Evolutionary conservation across 2,797 vertebrate genomes (phyloP), one percentile per base, ranked within the genome.

Genomic region (Cyprinodon diabolis): DNA sequence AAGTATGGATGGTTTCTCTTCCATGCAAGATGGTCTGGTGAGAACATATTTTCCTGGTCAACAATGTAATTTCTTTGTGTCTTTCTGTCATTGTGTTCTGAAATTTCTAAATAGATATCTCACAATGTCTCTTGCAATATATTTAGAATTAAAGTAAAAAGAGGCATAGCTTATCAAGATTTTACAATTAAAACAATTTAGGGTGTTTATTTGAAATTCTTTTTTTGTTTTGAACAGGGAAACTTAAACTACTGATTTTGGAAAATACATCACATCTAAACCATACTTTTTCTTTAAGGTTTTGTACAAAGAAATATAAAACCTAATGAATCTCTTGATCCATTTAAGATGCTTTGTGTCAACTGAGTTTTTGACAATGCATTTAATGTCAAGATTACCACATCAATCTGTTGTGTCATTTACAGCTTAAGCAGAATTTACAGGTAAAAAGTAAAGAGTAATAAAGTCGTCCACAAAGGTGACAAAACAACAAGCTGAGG

Each of bases 401-500:
- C 43, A 47, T 25, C n/a, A 9, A 23, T 47, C 23, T n/a, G 45
- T 66, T 66, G 11, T 47, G 62, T 40, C 3, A 65, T 11, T 45
- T 15, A 45, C 21, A 14, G 2, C 62, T 47, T 11, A 45, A 23
- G 12, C 40, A 45, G 45, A 66, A 43, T 66, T 66, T 47, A 21
- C 8, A 43, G n/a, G 62, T 66, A 15, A 66, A 66, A 66, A 66
- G 62, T 47, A 45, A 66, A 66, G 62, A 8, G 21, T 47, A 9
- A 47, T 55, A 58, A 48, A 71, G 45, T 48, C 47, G 19, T 71
- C 43, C 70, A 69, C 63, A 81, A 69, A 55, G 66, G 51, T 60
- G 70, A 69, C 81, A 74, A 43, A 43, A 80, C 69, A 71, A 84
- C 74, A 72, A 86, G 77, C 81, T 72, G 86, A 79, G 81, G 83